Evolutionary conservation across 2,113 vertebrate species (phyloP).

Genomic region (Xiphias gladius): DNA sequence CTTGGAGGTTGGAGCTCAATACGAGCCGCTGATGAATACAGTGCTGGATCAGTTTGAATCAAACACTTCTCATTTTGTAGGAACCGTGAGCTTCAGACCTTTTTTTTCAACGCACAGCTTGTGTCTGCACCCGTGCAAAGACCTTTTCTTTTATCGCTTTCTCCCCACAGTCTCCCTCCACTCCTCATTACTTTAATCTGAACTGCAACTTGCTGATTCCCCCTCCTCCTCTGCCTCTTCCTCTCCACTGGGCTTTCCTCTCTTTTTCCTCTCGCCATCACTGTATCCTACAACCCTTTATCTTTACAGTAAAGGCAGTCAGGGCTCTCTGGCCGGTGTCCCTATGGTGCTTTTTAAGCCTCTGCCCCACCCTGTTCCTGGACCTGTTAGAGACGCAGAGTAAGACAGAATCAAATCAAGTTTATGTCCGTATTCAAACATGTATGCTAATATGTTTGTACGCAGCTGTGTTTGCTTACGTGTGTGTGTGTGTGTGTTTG

Average conservation of each 20-base stretch:
- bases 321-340: slow-evolving; percentile 27
- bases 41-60: background rate
- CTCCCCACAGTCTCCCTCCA: slow-evolving; percentile 36
- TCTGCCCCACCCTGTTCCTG: slow-evolving; percentile 61
- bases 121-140: background rate
- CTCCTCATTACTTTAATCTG: slow-evolving; percentile 56
- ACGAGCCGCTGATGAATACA: background rate
- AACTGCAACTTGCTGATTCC: slow-evolving; percentile 27
- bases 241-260: slow-evolving; percentile 13
- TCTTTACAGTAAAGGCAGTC: slow-evolving; percentile 42
- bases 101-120: too few relatives aligned
- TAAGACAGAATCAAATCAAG: background rate
- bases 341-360: slow-evolving; percentile 38
- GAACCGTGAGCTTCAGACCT: slow-evolving; percentile 13
- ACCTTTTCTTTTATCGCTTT: slow-evolving; percentile 36
- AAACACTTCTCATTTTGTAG: slow-evolving; percentile 21
- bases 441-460: slow-evolving; percentile 18
- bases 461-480: background rate
- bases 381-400: slow-evolving; percentile 37
- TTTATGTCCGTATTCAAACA: slow-evolving; percentile 2
- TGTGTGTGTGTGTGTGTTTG: slow-evolving; percentile 22
- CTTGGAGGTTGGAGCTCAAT: background rate
- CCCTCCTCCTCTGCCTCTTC: slow-evolving; percentile 1
- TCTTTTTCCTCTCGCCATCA: slow-evolving; percentile 17
- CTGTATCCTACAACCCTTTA: slow-evolving; percentile 25